These are phyloP conservation scores for Alligator sinensis DNA, from an alignment of 2,113 vertebrate species.

Conservation along the genomic window DNA sequence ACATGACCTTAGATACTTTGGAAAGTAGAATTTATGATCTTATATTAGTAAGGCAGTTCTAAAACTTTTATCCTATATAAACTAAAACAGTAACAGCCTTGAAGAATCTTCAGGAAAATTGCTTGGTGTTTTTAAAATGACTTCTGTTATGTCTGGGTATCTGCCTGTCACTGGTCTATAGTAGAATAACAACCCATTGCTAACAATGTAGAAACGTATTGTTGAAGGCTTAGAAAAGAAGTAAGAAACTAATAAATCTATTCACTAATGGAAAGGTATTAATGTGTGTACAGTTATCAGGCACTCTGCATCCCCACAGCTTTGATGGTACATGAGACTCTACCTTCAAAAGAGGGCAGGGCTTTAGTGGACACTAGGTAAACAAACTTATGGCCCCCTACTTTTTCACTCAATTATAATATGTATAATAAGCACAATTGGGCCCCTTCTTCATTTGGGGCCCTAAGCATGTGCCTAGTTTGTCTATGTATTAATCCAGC, in stretches of 20 bases:
- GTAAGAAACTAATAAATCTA: neutral
- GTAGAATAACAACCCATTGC: neutral
- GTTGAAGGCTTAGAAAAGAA: neutral
- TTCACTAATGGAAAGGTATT: neutral
- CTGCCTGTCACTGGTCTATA: neutral
- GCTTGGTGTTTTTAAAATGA: neutral
- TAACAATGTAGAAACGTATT: neutral
- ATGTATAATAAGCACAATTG: too few relatives aligned
- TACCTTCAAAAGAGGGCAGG: neutral
- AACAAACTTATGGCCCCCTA: too few relatives aligned
- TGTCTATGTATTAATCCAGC: too few relatives aligned
- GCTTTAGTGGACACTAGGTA: too few relatives aligned
- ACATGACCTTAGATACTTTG: neutral
- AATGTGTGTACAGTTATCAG: neutral
- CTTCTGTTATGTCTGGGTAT: neutral
- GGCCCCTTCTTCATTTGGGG: too few relatives aligned
- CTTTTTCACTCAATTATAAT: too few relatives aligned
- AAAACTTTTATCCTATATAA: neutral
- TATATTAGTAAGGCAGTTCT: neutral
- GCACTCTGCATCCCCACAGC: too few relatives aligned
- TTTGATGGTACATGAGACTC: neutral
- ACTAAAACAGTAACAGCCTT: neutral
- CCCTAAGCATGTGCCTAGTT: too few relatives aligned
- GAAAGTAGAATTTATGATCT: neutral
- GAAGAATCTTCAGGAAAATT: neutral